Evolutionary conservation across 2,113 vertebrate species (phyloP), one percentile per base, ranked within the genome.

Genomic region (Scomber scombrus): DNA sequence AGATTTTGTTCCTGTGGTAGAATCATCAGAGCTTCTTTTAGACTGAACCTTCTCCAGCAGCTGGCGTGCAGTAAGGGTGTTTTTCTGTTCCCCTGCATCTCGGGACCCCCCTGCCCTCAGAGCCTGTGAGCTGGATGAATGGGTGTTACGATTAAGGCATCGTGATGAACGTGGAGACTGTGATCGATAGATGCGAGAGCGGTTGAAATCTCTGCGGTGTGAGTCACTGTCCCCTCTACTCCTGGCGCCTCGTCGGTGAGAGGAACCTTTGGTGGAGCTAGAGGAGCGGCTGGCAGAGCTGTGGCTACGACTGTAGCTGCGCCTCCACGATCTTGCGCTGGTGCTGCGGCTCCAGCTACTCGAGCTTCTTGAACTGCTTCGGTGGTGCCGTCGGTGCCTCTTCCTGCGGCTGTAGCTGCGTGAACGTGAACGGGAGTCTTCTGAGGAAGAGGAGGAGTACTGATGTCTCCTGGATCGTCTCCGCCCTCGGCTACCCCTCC

Each of bases 41-140:
- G 97, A 97, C 82, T 99, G 98, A 74, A 99, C 88, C 87, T 97
- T 99, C 86, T 99, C 98, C 69, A 99, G 87, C 0, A 99, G 95
- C 67, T 97, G 97, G 5, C 96, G 96, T 3, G 98, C 98, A 0
- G 97, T 99, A 12, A 98, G 94, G 0, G 94, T 95, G 85, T 98
- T 98, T 50, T 97, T 96, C 79, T 94, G 91, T 45, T 97, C 97
- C 21, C 97, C 96, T 0, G 95, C 94, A 43, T 96, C 97, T 23
- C 96, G 94, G 0, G 91, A 93, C 0, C 57, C 87, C 2, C 93
- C 92, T 0, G 75, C 57, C 80, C 93, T n/a, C 1, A 85, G 63
- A 12, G 71, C 56, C 93, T 95, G 89, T 3, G 95, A 57, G 82
- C 87, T 4, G 54, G 94, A 77, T 75, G 92, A 71, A 85, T 88